Evolutionary conservation across 2,888 invertebrate genomes (phyloP), one percentile per base, ranked within the genome.

Genomic region (Heterodera filipjevi): DNA sequence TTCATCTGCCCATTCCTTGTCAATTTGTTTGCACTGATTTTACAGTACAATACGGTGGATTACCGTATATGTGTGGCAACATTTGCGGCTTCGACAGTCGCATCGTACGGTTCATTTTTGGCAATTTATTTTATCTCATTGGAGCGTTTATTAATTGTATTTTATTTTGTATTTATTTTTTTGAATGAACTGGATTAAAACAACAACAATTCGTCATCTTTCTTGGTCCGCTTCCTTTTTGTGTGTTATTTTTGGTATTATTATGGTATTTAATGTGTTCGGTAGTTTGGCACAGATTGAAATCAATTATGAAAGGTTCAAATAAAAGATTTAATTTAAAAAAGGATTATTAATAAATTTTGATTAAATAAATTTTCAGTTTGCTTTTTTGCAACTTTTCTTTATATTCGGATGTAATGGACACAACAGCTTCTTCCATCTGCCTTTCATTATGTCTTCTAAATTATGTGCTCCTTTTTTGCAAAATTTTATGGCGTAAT

Each of bases 111-210:
- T 27, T 74, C 75, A 1, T 74, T 74, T 53, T 74, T 74, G 53
- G 10, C 75, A 27, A 22, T 74, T 53, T 74, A 59, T 75, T 75
- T 75, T n/a, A 53, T 75, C 16, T 75, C 75, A 22, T 1, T 32
- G 14, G 75, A 75, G 39, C 44, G 75, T 27, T 19, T 49, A 33
- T 53, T 75, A 39, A 75, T 75, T 39, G 49, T 75, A 3, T 12
- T 75, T 53, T 53, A 53, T 53, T 22, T 53, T 53, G 22, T 22
- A 53, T 53, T 16, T 53, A 22, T 22, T 22, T 53, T 53, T 53
- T 22, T 19, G 49, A 75, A 49, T 75, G 27, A 64, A 75, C 3
- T 44, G 39, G 66, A 75, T 32, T 30, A 66, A 30, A 33, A 27
- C 14, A 16, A 5, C 14, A 22, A 53, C 53, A 22, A 22, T 53